Conservation (phyloP, 2,797 vertebrate species). For the Cottoperca gobio region DNA sequence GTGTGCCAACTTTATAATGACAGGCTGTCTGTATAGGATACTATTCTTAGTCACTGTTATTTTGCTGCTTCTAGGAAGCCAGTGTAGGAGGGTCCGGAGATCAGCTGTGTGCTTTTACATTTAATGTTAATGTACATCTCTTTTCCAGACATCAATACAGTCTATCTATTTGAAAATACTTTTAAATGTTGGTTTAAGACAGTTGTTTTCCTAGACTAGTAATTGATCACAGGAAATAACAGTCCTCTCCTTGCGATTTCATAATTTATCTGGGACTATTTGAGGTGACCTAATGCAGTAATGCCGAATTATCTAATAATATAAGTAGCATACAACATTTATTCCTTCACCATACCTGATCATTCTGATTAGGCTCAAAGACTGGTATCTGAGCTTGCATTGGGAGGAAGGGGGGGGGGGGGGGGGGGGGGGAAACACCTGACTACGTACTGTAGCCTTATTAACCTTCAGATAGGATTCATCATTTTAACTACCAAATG, state of each 20-base stretch:
- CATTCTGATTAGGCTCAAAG: neutral
- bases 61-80: constrained; percentile 67
- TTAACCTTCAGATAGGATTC: neutral
- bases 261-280: neutral
- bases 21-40: constrained; percentile 65
- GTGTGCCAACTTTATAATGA: constrained; percentile 75
- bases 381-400: neutral
- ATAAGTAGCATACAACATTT: neutral
- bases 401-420: neutral
- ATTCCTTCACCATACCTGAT: no score
- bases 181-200: constrained; percentile 1
- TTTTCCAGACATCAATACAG: constrained; percentile 49
- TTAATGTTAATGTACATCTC: constrained; percentile 49
- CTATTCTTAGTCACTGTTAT: constrained; percentile 79
- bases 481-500: neutral
- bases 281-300: neutral
- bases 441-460: neutral
- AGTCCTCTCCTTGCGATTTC: neutral
- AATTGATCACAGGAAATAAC: neutral
- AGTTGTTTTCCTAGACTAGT: neutral
- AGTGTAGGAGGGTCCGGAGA: constrained; percentile 53
- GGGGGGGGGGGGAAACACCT: no score
- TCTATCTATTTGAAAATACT: constrained; percentile 17
- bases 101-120: constrained; percentile 59
- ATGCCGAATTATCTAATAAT: neutral